These are phyloP conservation scores for Hippocampus comes DNA, from an alignment of 2,113 vertebrate species.

Conservation along the genomic window DNA sequence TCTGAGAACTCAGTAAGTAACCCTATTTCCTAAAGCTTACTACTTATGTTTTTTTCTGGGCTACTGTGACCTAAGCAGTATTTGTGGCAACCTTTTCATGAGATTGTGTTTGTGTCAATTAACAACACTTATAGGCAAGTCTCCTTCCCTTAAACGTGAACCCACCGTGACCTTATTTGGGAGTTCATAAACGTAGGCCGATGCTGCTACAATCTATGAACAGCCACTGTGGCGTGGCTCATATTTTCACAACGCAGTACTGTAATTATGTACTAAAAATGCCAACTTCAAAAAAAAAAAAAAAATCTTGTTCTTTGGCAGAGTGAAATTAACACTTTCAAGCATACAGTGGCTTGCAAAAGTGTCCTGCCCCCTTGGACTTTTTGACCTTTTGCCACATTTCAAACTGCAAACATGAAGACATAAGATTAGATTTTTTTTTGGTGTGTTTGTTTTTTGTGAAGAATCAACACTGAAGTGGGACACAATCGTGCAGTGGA, in stretches of 20 bases:
- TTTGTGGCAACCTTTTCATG: neutral
- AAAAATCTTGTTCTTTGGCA: neutral
- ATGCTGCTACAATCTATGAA: constrained; percentile 5
- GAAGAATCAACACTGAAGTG: too few relatives aligned
- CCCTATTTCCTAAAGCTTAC: neutral
- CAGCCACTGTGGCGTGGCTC: constrained; percentile 9
- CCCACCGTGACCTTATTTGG: constrained; percentile 36
- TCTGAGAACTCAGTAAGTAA: neutral
- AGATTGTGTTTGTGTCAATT: neutral
- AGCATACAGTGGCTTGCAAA: constrained; percentile 1
- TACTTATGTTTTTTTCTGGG: neutral
- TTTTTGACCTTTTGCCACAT: too few relatives aligned
- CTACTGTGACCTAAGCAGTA: neutral
- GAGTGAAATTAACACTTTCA: neutral
- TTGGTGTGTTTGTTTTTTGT: too few relatives aligned
- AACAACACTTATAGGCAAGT: neutral
- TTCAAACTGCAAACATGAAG: too few relatives aligned
- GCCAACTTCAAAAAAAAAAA: constrained; percentile 13
- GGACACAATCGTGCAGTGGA: too few relatives aligned
- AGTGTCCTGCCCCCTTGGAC: too few relatives aligned
- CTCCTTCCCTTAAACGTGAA: constrained; percentile 38
- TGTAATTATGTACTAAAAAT: constrained; percentile 43
- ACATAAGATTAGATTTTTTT: too few relatives aligned
- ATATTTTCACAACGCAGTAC: constrained; percentile 36
- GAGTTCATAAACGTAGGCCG: constrained; percentile 1